These are phyloP conservation scores for Acanthoscelides obtectus DNA, from an alignment of 2,888 invertebrate species.

Conservation along the genomic window DNA sequence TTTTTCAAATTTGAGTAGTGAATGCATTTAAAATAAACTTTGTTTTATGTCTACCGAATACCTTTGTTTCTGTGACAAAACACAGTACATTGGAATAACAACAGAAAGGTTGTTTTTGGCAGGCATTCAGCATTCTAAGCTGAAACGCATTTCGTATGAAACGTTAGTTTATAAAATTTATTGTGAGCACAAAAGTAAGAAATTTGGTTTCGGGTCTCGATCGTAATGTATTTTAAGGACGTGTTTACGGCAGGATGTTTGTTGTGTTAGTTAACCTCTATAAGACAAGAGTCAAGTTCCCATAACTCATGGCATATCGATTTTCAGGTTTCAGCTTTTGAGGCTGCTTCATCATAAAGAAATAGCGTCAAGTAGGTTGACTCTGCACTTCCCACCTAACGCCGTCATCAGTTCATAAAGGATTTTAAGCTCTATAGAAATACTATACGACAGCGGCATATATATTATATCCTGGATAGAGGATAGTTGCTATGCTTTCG, in stretches of 20 bases:
- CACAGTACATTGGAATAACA: neutral
- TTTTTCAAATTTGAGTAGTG: neutral
- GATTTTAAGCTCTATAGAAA: too few species aligned
- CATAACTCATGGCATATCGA: too few species aligned
- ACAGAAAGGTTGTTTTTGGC: neutral
- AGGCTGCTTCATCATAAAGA: too few species aligned
- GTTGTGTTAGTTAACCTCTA: too few species aligned
- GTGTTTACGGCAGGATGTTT: neutral
- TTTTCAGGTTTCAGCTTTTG: too few species aligned
- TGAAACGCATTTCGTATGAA: neutral
- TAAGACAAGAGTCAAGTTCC: too few species aligned
- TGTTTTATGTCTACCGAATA: neutral
- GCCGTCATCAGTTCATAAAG: too few species aligned
- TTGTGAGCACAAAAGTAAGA: neutral
- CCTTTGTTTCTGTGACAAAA: neutral
- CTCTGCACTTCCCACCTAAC: too few species aligned
- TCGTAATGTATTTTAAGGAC: neutral
- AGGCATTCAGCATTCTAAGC: neutral
- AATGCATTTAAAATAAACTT: neutral
- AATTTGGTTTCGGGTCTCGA: neutral
- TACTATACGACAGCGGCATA: too few species aligned
- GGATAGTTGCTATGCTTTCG: too few species aligned
- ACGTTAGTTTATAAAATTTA: neutral
- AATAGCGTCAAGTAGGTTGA: too few species aligned
- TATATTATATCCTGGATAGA: too few species aligned